These are phyloP conservation scores for Drosophila eugracilis DNA, from an alignment of 1,140 invertebrate species.

Conservation along the genomic window DNA sequence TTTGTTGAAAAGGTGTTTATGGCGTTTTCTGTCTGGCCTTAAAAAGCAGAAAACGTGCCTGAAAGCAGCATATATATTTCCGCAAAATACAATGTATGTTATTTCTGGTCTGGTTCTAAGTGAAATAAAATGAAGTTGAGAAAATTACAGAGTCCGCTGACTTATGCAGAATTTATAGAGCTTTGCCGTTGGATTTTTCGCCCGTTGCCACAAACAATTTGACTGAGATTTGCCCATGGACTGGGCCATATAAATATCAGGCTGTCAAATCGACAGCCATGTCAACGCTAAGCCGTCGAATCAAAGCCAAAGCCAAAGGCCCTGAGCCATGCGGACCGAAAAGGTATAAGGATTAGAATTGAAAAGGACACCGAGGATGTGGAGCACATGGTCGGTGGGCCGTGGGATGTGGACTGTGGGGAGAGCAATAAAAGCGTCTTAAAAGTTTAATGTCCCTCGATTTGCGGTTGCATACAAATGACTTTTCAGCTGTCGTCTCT, in stretches of 20 bases:
- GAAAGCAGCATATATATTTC: constrained; percentile 13
- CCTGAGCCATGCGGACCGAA: constrained; percentile 11
- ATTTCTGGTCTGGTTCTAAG: neutral
- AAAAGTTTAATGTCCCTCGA: constrained; percentile 75
- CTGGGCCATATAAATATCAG: constrained; percentile 63
- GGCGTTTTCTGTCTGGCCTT: constrained; percentile 4
- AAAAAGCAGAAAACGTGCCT: constrained; percentile 18
- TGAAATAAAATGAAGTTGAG: constrained; percentile 15
- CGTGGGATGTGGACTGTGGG: constrained; percentile 5
- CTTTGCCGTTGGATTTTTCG: neutral
- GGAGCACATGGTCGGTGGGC: constrained; percentile 23
- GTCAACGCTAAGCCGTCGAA: constrained; percentile 68
- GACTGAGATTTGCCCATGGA: constrained; percentile 22
- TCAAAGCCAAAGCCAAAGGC: constrained; percentile 53
- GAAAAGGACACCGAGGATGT: constrained; percentile 50
- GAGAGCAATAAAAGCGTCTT: constrained; percentile 74
- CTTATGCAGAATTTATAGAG: constrained; percentile 24
- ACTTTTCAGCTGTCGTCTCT: constrained; percentile 52
- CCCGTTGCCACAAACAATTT: constrained; percentile 24
- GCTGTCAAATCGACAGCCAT: constrained; percentile 53
- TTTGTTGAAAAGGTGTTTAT: constrained; percentile 18
- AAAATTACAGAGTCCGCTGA: neutral
- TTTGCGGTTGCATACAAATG: constrained; percentile 73
- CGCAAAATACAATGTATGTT: constrained; percentile 14
- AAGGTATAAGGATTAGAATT: constrained; percentile 63